These are phyloP conservation scores for Bufo bufo DNA, from an alignment of 2,113 vertebrate species.

Conservation along the genomic window DNA sequence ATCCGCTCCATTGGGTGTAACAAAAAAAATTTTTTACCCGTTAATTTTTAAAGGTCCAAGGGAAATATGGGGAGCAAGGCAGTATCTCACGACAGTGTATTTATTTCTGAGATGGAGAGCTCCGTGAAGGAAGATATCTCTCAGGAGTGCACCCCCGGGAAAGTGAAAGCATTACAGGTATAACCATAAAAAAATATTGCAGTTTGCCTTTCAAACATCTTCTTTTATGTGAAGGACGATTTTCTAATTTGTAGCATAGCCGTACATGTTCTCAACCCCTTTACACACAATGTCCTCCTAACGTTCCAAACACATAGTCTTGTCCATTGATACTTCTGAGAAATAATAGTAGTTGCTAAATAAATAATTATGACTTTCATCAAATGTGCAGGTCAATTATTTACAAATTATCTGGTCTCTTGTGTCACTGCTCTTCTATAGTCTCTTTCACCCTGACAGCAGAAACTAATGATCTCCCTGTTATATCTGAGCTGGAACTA, in stretches of 20 bases:
- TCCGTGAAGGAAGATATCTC: constrained; percentile 68
- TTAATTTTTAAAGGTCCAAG: constrained; percentile 73
- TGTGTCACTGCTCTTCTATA: neutral
- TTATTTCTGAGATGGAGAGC: constrained; percentile 76
- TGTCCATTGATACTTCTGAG: constrained; percentile 2
- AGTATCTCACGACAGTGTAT: constrained; percentile 88
- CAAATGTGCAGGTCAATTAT: constrained; percentile 22
- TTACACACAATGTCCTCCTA: neutral
- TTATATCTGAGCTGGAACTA: neutral
- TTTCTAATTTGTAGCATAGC: neutral
- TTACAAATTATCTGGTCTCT: constrained; percentile 30
- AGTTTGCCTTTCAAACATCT: neutral
- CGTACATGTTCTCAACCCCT: neutral
- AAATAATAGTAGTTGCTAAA: constrained; percentile 28
- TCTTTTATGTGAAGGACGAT: constrained; percentile 15
- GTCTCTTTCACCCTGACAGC: neutral
- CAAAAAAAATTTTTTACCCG: constrained; percentile 5
- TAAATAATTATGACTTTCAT: constrained; percentile 39
- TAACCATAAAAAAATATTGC: neutral
- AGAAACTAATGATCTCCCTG: neutral
- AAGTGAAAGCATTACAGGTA: constrained; percentile 88
- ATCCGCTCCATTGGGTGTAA: no score
- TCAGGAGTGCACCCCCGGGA: constrained; percentile 80
- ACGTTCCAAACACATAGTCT: neutral
- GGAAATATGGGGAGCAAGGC: constrained; percentile 81